These are phyloP conservation scores for Heterohyrax brucei DNA, from an alignment of 2,797 vertebrate species.

Conservation along the genomic window DNA sequence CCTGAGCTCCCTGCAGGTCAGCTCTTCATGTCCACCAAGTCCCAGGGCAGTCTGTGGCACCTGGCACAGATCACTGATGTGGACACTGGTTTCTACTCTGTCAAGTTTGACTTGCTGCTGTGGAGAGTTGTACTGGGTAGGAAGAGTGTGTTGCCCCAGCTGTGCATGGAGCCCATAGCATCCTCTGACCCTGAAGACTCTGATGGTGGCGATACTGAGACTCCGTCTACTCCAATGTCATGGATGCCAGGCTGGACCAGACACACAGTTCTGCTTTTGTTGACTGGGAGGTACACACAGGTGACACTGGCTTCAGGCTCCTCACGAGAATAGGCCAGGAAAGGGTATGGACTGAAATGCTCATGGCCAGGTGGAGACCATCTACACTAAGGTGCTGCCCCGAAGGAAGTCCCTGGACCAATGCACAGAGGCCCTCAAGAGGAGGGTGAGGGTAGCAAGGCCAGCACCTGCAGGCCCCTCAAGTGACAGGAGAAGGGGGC, in stretches of 20 bases:
- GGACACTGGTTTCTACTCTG: conserved; percentile 95
- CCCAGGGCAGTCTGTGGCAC: conserved; percentile 97
- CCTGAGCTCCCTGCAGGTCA: conserved; percentile 93
- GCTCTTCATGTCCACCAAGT: conserved; percentile 95
- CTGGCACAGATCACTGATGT: conserved; percentile 95
- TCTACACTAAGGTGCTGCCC: conserved; percentile 94
- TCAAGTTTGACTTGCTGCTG: conserved; percentile 96
- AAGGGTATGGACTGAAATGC: conserved; percentile 96
- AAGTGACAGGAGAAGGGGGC: conserved; percentile 85
- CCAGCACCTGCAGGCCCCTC: conserved; percentile 85
- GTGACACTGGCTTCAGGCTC: conserved; percentile 97
- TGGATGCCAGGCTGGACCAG: conserved; percentile 87
- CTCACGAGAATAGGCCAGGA: conserved; percentile 98
- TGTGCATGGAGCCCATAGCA: conserved; percentile 92
- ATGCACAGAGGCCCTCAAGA: conserved; percentile 93
- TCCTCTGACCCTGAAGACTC: conserved; percentile 94
- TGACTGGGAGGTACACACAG: conserved; percentile 98
- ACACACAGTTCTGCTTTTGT: conserved; percentile 93
- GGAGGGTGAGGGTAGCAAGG: conserved; percentile 88
- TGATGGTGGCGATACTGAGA: conserved; percentile 86
- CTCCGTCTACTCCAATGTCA: conserved; percentile 94
- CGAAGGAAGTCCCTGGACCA: conserved; percentile 96
- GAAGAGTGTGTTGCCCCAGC: conserved; percentile 96
- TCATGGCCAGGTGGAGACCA: conserved; percentile 95
- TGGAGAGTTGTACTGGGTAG: conserved; percentile 95